phyloP scores from a whole-genome alignment of 2,888 invertebrate genomes.

The Idaea biselata region DNA sequence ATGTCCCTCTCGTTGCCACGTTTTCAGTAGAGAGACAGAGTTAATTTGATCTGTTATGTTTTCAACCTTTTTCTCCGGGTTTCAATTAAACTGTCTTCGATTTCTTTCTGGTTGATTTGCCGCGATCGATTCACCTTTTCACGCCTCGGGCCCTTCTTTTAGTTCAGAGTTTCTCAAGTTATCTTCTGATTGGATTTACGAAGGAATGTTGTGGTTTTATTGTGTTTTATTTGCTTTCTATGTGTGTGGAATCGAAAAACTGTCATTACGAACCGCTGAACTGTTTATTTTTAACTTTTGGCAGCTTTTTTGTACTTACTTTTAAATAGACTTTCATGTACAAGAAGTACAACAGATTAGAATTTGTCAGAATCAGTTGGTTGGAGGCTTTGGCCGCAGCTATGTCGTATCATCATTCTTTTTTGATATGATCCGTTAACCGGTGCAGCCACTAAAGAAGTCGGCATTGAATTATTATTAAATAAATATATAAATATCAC shows the following conservation, averaged over 20 bases:
- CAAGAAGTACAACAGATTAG: not conserved
- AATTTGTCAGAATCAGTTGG: too few species aligned
- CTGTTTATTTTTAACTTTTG: slow-evolving; percentile 27
- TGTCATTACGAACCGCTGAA: slow-evolving; percentile 1
- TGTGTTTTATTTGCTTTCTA: slow-evolving; percentile 2
- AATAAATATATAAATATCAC: too few species aligned
- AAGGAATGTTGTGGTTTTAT: slow-evolving; percentile 9
- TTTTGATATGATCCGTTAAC: too few species aligned
- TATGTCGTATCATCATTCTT: too few species aligned
- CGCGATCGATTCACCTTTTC: slow-evolving; percentile 45
- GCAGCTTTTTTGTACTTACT: not conserved
- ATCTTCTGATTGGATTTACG: slow-evolving; percentile 6
- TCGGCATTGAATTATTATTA: too few species aligned
- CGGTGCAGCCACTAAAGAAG: too few species aligned
- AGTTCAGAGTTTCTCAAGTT: slow-evolving; percentile 27
- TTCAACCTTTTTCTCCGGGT: slow-evolving; percentile 41
- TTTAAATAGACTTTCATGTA: not conserved
- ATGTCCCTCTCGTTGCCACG: slow-evolving; percentile 24
- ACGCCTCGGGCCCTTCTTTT: slow-evolving; percentile 47
- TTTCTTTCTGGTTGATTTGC: slow-evolving; percentile 53
- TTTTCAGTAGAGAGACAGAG: slow-evolving; percentile 39
- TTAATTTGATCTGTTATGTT: slow-evolving; percentile 51
- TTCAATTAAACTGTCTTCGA: slow-evolving; percentile 57
- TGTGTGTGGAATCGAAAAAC: not conserved
- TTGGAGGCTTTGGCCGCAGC: too few species aligned